phyloP scores from a whole-genome alignment of 2,888 invertebrate genomes.

The Dynastes tityus region DNA sequence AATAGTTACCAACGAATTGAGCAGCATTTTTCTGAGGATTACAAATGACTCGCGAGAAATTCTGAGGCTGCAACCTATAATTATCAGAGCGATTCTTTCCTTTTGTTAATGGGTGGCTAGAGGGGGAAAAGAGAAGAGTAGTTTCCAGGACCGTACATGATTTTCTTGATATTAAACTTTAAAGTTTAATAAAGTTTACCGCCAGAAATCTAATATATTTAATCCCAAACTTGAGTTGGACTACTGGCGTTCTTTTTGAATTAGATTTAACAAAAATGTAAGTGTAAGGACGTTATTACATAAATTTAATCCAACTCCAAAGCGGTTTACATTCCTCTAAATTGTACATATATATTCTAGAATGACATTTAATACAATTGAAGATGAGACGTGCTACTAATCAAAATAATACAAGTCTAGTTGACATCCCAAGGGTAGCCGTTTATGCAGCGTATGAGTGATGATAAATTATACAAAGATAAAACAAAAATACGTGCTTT shows the following conservation, averaged over 20 bases:
- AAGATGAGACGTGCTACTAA: constrained; percentile 66
- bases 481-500: constrained; percentile 67
- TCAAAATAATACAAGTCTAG: constrained; percentile 66
- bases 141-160: too few relatives aligned
- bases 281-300: too few relatives aligned
- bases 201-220: not conserved
- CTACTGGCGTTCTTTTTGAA: too few relatives aligned
- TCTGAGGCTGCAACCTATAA: constrained; percentile 4
- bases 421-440: constrained; percentile 63
- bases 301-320: too few relatives aligned
- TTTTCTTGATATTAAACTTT: not conserved
- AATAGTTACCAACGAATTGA: constrained; percentile 25
- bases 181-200: not conserved
- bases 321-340: too few relatives aligned
- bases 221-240: too few relatives aligned
- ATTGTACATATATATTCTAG: constrained; percentile 64
- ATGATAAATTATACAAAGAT: constrained; percentile 67
- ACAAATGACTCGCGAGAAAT: constrained; percentile 7
- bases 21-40: constrained; percentile 21
- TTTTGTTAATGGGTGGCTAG: not conserved
- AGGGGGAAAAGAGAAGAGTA: not conserved
- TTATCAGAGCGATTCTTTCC: constrained; percentile 24
- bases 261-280: too few relatives aligned
- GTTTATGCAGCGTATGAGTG: constrained; percentile 63
- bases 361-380: constrained; percentile 62